phyloP scores from a whole-genome alignment of 1,140 invertebrate genomes.

The Philopotamus ludificatus region DNA sequence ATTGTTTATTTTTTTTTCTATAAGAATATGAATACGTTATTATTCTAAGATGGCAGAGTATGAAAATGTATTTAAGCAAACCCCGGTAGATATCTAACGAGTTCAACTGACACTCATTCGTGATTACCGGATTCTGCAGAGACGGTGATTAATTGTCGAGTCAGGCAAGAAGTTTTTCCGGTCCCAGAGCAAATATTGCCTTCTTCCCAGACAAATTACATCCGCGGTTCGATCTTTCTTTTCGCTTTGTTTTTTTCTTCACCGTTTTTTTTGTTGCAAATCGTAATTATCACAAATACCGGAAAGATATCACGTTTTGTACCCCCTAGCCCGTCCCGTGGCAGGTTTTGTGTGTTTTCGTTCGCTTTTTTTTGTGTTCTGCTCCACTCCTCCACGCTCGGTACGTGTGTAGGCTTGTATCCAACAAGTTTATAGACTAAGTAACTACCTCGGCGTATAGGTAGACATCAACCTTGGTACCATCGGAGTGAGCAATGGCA shows the following conservation, averaged over 20 bases:
- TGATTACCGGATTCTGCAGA: too few relatives aligned
- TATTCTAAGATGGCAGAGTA: too few relatives aligned
- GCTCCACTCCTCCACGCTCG: neutral
- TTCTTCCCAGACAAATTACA: conserved; percentile 10
- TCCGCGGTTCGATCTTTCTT: conserved; percentile 14
- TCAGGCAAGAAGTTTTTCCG: too few relatives aligned
- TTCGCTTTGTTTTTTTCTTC: too few relatives aligned
- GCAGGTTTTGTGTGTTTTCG: conserved; percentile 9
- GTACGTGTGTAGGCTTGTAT: conserved; percentile 19
- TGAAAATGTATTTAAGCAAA: too few relatives aligned
- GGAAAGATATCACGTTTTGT: neutral
- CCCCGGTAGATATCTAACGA: too few relatives aligned
- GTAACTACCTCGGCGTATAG: conserved; percentile 23
- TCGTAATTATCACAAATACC: neutral
- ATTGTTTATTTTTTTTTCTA: too few relatives aligned
- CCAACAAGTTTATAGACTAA: conserved; percentile 40
- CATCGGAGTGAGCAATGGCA: conserved; percentile 53
- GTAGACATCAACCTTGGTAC: conserved; percentile 26
- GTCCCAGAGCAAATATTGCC: too few relatives aligned
- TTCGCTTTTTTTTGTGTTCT: conserved; percentile 28
- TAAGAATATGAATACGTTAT: too few relatives aligned
- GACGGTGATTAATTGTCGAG: too few relatives aligned
- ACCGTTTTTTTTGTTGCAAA: conserved; percentile 2
- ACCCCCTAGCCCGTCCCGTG: conserved; percentile 3
- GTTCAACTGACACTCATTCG: too few relatives aligned